A percentile compares a stretch with the other conserved stretches of the same genome.
Conservation (phyloP, 2,888 invertebrate genomes). For the Tipula confusa region DNA sequence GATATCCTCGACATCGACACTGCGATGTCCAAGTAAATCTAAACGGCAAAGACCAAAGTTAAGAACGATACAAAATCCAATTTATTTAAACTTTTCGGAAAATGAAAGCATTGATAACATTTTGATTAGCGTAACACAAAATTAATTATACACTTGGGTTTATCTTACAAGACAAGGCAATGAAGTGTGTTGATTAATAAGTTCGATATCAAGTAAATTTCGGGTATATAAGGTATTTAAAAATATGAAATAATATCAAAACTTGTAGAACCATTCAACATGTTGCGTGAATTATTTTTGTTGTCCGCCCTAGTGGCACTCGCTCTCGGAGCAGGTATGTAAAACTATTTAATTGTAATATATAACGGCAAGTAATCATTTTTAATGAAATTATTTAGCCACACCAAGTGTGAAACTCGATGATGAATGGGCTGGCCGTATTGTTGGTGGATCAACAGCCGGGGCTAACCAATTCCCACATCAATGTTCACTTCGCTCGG, state of each 20-base stretch:
- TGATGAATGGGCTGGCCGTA: conserved; percentile 33
- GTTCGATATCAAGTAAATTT: neutral
- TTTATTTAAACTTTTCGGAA: too few species aligned
- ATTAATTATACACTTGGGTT: neutral
- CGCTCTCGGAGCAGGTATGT: conserved; percentile 14
- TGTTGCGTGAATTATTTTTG: conserved; percentile 21
- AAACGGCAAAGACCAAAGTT: too few species aligned
- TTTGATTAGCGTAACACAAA: too few species aligned
- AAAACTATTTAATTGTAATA: neutral
- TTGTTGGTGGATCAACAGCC: conserved; percentile 39
- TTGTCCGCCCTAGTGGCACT: conserved; percentile 28
- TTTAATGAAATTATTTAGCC: neutral
- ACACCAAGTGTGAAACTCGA: neutral
- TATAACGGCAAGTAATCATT: neutral
- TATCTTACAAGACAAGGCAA: neutral
- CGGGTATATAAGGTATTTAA: neutral
- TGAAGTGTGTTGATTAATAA: neutral
- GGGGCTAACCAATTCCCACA: conserved; percentile 37
- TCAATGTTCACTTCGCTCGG: conserved; percentile 38
- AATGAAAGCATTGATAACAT: too few species aligned
- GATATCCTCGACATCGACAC: too few species aligned
- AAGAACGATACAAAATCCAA: too few species aligned
- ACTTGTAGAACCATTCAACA: neutral
- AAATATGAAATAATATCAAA: neutral
- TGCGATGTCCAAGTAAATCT: too few species aligned